Conservation (phyloP, 2,113 vertebrate genomes). For the Sphyrna mokarran region DNA sequence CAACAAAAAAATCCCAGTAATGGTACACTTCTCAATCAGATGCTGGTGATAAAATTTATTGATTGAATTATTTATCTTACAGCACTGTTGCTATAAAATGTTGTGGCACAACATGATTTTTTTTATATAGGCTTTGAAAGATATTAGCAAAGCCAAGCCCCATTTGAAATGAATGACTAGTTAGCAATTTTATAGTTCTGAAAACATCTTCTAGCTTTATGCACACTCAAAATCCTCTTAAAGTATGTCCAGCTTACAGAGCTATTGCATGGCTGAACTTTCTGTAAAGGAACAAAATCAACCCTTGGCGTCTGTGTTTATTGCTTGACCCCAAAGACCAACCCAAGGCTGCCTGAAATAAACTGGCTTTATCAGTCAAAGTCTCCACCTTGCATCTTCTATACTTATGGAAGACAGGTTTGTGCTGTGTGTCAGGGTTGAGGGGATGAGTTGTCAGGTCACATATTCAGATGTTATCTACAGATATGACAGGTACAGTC, state of each 20-base stretch:
- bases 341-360: slow-evolving; percentile 40
- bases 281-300: slow-evolving; percentile 51
- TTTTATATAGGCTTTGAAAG: not conserved
- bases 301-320: slow-evolving; percentile 57
- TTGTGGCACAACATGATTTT: slow-evolving; percentile 3
- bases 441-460: slow-evolving; percentile 47
- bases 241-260: slow-evolving; percentile 50
- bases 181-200: slow-evolving; percentile 49
- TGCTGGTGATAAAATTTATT: not conserved
- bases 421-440: slow-evolving; percentile 44
- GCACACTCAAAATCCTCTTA: slow-evolving; percentile 42
- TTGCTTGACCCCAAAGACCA: slow-evolving; percentile 52
- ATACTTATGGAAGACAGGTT: slow-evolving; percentile 42
- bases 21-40: not conserved
- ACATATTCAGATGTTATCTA: slow-evolving; percentile 50
- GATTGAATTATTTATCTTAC: not conserved
- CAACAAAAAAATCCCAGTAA: not conserved
- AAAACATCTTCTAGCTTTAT: slow-evolving; percentile 51
- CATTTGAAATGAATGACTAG: slow-evolving; percentile 56
- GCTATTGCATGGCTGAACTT: slow-evolving; percentile 47
- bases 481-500: slow-evolving; percentile 49
- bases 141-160: slow-evolving; percentile 46
- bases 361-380: slow-evolving; percentile 10
- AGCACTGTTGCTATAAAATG: not conserved
- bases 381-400: slow-evolving; percentile 26